Evolutionary conservation across 2,113 vertebrate genomes (phyloP).

Genomic region (Lates calcarifer): DNA sequence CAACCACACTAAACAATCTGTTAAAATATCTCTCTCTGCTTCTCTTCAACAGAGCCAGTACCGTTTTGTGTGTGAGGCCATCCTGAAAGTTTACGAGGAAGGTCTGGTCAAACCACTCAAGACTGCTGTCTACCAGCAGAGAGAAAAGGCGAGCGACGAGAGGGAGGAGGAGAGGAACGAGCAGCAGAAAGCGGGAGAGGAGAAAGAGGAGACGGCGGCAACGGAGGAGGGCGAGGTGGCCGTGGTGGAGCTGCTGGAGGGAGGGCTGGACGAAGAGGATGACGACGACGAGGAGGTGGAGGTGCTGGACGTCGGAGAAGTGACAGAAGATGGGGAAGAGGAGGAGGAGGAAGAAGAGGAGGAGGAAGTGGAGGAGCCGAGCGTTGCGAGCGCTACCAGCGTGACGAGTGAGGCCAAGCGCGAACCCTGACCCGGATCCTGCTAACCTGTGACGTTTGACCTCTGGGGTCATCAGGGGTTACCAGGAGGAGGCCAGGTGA

Average conservation of each 20-base stretch:
- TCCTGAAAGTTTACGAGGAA: conserved; percentile 97
- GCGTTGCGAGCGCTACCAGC: conserved; percentile 72
- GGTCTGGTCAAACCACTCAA: conserved; percentile 90
- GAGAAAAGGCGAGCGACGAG: conserved; percentile 76
- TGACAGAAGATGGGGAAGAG: conserved; percentile 72
- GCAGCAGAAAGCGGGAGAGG: conserved; percentile 58
- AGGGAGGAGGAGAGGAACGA: conserved; percentile 56
- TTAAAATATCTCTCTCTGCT: conserved; percentile 32
- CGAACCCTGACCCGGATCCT: conserved; percentile 60
- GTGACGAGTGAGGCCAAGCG: conserved; percentile 75
- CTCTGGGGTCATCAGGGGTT: conserved; percentile 56
- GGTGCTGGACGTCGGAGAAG: conserved; percentile 78
- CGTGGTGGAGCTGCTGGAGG: conserved; percentile 61
- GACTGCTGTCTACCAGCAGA: conserved; percentile 86
- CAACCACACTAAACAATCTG: background rate
- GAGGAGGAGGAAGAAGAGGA: conserved; percentile 65
- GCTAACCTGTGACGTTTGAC: conserved; percentile 65
- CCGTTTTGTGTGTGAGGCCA: conserved; percentile 98
- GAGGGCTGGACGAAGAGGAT: conserved; percentile 72
- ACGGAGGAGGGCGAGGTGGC: conserved; percentile 68
- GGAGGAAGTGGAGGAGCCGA: conserved; percentile 75
- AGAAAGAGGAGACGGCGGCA: background rate
- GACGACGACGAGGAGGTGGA: conserved; percentile 80
- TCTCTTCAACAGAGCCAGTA: conserved; percentile 90
- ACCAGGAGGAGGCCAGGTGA: conserved; percentile 37